Conservation (phyloP, 1,140 invertebrate genomes). For the Gyrodactylus bullatarudis region DNA sequence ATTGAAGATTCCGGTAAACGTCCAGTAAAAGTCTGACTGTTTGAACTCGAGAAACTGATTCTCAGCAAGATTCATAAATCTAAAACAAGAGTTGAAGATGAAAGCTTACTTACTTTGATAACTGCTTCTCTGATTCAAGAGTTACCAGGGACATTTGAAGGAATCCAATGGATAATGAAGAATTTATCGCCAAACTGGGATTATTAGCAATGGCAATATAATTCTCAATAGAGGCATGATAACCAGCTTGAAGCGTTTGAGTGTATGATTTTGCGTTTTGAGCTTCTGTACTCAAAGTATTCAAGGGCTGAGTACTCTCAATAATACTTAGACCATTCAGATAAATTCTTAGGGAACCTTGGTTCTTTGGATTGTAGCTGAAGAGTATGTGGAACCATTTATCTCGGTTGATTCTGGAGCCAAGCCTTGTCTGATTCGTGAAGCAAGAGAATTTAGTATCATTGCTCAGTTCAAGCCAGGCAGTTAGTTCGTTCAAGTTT, state of each 20-base stretch:
- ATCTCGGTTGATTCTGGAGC: not conserved
- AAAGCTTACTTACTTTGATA: not conserved
- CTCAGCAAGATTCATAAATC: not conserved
- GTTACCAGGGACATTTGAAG: not conserved
- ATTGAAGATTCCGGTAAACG: not conserved
- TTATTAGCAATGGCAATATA: not conserved
- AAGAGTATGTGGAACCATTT: not conserved
- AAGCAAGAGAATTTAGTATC: not conserved
- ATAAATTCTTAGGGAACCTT: not conserved
- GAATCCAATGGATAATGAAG: not conserved
- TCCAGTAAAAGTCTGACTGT: not conserved
- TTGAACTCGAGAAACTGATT: not conserved
- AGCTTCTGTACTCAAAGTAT: too few relatives aligned
- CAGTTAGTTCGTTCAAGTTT: not conserved
- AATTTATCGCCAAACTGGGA: not conserved
- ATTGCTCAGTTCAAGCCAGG: not conserved
- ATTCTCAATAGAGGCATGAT: too few relatives aligned
- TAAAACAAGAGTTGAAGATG: not conserved
- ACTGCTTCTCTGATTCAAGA: too few relatives aligned
- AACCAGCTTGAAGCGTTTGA: too few relatives aligned
- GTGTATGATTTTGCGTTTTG: too few relatives aligned
- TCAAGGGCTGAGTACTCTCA: not conserved
- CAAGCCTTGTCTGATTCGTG: not conserved
- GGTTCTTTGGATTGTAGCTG: not conserved
- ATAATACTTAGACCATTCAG: not conserved